Conservation (phyloP, 1,140 invertebrate species). For the Pseudomyrmex pallidus region DNA sequence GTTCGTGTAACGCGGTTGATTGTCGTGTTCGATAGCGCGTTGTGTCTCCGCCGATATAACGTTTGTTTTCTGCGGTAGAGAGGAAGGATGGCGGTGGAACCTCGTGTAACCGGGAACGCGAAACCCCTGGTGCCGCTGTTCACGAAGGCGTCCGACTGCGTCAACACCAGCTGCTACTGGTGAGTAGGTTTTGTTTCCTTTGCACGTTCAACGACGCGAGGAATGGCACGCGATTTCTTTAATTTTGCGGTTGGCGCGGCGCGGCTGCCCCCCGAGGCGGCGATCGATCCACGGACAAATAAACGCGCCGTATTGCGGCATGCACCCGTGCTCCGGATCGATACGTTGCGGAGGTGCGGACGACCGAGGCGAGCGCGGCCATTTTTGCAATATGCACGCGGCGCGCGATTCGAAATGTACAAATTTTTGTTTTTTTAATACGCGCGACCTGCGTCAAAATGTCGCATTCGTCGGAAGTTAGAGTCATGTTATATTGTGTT, state of each 20-base stretch:
- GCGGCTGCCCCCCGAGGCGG: not conserved
- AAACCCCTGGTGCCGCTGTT: conserved; percentile 84
- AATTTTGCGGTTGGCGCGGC: not conserved
- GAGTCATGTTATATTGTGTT: too few species aligned
- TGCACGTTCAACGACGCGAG: too few species aligned
- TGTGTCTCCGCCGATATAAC: conserved; percentile 12
- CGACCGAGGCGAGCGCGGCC: conserved; percentile 45
- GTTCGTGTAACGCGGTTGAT: conserved; percentile 15
- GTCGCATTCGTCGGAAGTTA: too few species aligned
- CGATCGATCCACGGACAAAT: conserved; percentile 62
- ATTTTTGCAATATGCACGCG: conserved; percentile 50
- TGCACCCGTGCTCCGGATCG: conserved; percentile 60
- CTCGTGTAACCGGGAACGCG: conserved; percentile 79
- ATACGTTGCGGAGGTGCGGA: conserved; percentile 66
- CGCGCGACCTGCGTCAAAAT: too few species aligned
- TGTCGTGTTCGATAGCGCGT: not conserved
- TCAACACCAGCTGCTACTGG: conserved; percentile 86
- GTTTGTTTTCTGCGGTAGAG: conserved; percentile 61
- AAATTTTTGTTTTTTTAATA: not conserved
- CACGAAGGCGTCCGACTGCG: conserved; percentile 83
- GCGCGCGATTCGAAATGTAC: conserved; percentile 35
- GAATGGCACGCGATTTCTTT: not conserved
- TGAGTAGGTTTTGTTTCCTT: conserved; percentile 73
- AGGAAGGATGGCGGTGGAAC: conserved; percentile 79
- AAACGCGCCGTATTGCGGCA: conserved; percentile 73